Percentiles rank a stretch among this genome's conserved stretches.
Conservation (phyloP, 2,797 vertebrate genomes). For the Phoxinus dragarum region DNA sequence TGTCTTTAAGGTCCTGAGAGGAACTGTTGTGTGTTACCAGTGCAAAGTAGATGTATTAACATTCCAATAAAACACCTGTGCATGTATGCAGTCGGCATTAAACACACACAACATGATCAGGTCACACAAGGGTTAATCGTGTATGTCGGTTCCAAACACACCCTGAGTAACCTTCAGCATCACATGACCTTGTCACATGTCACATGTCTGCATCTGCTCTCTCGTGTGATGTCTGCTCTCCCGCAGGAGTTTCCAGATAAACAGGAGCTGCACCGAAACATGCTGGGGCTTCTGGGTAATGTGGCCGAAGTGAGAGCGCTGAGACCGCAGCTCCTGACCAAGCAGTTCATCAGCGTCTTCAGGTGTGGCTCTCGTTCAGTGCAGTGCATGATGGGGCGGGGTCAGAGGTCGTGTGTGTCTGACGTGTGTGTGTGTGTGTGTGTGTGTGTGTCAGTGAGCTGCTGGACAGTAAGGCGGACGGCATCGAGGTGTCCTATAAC, state of each 20-base stretch:
- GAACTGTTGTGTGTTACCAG: too few relatives aligned
- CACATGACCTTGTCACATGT: neutral
- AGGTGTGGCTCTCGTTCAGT: slow-evolving; percentile 77
- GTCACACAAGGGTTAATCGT: too few relatives aligned
- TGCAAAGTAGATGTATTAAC: too few relatives aligned
- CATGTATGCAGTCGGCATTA: too few relatives aligned
- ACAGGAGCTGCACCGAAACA: slow-evolving; percentile 96
- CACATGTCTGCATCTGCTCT: neutral
- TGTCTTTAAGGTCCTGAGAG: too few relatives aligned
- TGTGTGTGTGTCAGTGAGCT: slow-evolving; percentile 81
- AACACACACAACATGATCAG: too few relatives aligned
- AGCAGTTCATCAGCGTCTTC: slow-evolving; percentile 95
- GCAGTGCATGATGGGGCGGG: too few relatives aligned
- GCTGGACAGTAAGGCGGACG: slow-evolving; percentile 95
- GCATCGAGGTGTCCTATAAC: slow-evolving; percentile 98
- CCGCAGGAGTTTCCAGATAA: slow-evolving; percentile 95
- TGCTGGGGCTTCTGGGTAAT: slow-evolving; percentile 95
- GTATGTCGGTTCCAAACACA: neutral
- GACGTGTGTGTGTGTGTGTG: neutral
- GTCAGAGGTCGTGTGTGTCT: too few relatives aligned
- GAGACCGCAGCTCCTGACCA: slow-evolving; percentile 93
- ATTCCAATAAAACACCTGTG: too few relatives aligned
- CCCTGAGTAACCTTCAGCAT: neutral
- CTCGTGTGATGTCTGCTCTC: neutral
- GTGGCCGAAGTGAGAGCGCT: slow-evolving; percentile 94